Base-by-base conservation (phyloP, 1,140 invertebrate genomes). In the Anthonomus grandis region DNA sequence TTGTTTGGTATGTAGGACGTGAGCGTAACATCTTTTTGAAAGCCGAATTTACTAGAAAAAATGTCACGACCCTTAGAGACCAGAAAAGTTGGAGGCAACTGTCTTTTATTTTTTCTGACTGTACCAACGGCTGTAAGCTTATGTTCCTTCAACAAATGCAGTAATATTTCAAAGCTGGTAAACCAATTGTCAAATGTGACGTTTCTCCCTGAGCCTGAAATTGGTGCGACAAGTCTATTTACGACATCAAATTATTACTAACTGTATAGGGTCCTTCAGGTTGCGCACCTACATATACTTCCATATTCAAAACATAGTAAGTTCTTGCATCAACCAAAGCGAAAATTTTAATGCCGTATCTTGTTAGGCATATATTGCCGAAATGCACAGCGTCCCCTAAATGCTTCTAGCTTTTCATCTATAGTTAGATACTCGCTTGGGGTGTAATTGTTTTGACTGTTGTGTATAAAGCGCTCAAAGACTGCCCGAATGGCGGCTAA, bases 111-210 rank as follows among this genome's bases (percentile, higher is more conserved):
- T 58, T 68, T 69, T 54, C 69, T 22, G 5, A 72, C 53, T n/a
- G 68, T 71, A 23, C 66, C 68, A n/a, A 66, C 62, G 18, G 65
- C 25, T 41, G 63, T 71, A 3, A 72, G 31, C 18, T 64, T 56
- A 45, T 67, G 59, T 21, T 54, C 31, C 8, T 64, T 44, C 23
- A 51, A 53, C n/a, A 57, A 17, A 25, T 64, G 47, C n/a, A 62
- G 45, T 13, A 72, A 41, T 24, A 68, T 50, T 18, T 69, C 50
- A n/a, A 59, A 62, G 27, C 42, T 63, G 19, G 67, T 68, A 54
- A 71, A 73, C 66, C 68, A 73, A 61, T 72, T 70, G 42, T 70
- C 72, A 56, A 62, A 62, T n/a, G 70, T 73, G 12, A 75, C 51
- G 57, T 67, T 70, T 55, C 67, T 60, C 23, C 70, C 69, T 17